Conservation (phyloP, 1,140 invertebrate species). For the Leptonema lineaticorne region DNA sequence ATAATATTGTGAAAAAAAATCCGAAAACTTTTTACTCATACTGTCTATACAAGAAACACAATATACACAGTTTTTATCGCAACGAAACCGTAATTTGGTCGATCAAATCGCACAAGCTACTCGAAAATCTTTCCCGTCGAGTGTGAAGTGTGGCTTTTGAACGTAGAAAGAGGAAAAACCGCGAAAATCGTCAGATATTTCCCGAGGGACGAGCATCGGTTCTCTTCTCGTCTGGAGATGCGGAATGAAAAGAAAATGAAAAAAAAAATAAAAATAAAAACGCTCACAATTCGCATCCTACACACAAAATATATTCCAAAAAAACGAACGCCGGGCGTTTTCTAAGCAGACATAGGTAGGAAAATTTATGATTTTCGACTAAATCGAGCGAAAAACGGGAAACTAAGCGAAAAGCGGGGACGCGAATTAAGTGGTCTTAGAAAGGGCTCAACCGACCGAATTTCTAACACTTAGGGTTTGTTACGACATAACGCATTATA, state of each 20-base stretch:
- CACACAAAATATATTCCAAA: no score
- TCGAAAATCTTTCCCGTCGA: background rate
- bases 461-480: background rate
- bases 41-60: no score
- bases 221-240: no score
- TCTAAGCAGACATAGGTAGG: background rate
- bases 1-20: no score
- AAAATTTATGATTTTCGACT: constrained; percentile 24
- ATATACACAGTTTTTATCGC: background rate
- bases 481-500: background rate
- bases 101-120: constrained; percentile 17
- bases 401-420: background rate
- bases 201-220: constrained; percentile 20
- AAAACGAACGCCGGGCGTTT: background rate
- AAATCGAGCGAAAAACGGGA: background rate
- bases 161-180: constrained; percentile 25
- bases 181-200: constrained; percentile 31
- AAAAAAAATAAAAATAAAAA: no score
- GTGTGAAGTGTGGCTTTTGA: background rate
- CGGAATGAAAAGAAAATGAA: background rate
- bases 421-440: constrained; percentile 11
- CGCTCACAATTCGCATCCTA: no score
- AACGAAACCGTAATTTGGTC: background rate
- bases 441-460: background rate
- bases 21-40: no score